Evolutionary conservation across 2,888 invertebrate genomes (phyloP), one percentile per base, ranked within the genome.

Genomic region (Drosophila falleni): DNA sequence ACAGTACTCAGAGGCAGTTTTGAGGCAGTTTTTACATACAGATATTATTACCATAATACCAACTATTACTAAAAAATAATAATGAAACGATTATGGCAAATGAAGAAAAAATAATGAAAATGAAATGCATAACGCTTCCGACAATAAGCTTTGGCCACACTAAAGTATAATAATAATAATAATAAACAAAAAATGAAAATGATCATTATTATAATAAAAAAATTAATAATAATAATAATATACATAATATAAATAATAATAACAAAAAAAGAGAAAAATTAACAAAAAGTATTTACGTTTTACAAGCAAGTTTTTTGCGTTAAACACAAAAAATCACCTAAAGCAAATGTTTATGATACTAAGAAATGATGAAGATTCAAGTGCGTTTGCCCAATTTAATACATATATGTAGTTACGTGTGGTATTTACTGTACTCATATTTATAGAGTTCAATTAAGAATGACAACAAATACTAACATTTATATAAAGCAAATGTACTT

Each of bases 121-220:
- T 80, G 74, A 80, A 84, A 78, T 89, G 87, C 87, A 90, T 89
- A 91, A 90, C 90, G 92, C 92, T 92, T 91, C 90, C 90, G 92
- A 92, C 92, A 92, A 92, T 92, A 92, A 92, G 91, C 91, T 92
- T 92, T 92, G 90, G 91, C 91, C 91, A 92, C 89, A 89, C 87
- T 77, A 74, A 81, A 73, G 58, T 63, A 63, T 66, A 78, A 66
- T 77, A 74, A 68, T 61, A 64, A 59, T 55, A 66, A 55, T 50
- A 49, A 53, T 33, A 26, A 49, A 39, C 31, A 44, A 26, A 49
- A 39, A 42, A 44, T 67, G 4, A 23, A 23, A 23, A 23, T 23
- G 3, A 23, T 23, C 23, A 23, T 23, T 64, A 55, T 47, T 46
- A 53, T 19, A 19, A 19, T 19, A 19, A 19, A 1, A 19, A 19